Evolutionary conservation across 1,140 invertebrate species (phyloP).

Genomic region (Plectrocnemia conspersa): DNA sequence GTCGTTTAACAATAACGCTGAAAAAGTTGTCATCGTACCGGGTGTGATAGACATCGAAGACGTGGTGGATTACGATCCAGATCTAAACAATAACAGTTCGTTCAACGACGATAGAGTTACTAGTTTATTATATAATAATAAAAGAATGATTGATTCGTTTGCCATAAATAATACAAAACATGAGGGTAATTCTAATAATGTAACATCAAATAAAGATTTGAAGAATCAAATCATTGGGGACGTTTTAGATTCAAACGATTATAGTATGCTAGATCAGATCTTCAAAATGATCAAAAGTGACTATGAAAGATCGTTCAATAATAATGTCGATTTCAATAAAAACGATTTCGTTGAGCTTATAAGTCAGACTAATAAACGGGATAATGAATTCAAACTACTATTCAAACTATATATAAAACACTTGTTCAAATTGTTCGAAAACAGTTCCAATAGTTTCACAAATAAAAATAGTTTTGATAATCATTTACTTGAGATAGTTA

Average conservation of each 20-base stretch:
- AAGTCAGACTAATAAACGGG: background rate
- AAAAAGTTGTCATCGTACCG: constrained; percentile 28
- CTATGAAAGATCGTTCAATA: constrained; percentile 11
- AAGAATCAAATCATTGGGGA: no score
- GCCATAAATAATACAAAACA: no score
- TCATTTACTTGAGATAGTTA: no score
- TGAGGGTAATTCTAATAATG: background rate
- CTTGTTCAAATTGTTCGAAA: constrained; percentile 4
- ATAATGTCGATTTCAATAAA: constrained; percentile 4
- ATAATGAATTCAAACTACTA: background rate
- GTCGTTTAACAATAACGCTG: constrained; percentile 12
- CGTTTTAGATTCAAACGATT: constrained; percentile 3
- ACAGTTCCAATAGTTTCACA: no score
- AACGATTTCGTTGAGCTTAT: constrained; percentile 9
- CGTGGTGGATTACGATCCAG: constrained; percentile 15
- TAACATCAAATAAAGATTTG: background rate
- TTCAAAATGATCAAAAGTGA: constrained; percentile 12
- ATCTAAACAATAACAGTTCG: constrained; percentile 4
- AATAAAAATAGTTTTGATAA: no score
- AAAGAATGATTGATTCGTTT: no score
- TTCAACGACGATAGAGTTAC: no score
- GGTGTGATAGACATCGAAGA: constrained; percentile 24
- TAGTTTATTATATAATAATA: no score
- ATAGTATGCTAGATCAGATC: constrained; percentile 4
- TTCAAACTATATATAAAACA: constrained; percentile 12